A percentile compares a stretch with the other conserved stretches of the same genome.
Evolutionary conservation across 2,113 vertebrate species (phyloP).

Genomic region (Coturnix japonica): DNA sequence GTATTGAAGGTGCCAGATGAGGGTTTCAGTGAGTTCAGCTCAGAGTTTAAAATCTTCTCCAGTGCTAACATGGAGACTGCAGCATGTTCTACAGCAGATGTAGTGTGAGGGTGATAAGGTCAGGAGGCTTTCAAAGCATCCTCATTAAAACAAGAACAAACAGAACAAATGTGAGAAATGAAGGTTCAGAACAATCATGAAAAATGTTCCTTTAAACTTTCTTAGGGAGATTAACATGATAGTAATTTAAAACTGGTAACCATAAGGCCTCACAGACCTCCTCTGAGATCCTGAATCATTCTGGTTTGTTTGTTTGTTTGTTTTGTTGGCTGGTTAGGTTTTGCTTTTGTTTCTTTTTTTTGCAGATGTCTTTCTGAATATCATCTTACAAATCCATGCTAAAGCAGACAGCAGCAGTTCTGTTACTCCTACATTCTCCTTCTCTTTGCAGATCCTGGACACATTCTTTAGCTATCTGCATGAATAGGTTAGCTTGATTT

Average conservation of each 20-base stretch:
- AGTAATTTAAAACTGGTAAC: neutral
- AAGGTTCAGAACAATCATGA: neutral
- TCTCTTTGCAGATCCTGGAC: neutral
- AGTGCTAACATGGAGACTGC: neutral
- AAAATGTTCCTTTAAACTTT: neutral
- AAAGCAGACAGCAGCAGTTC: neutral
- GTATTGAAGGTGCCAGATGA: neutral
- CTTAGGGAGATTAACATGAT: neutral
- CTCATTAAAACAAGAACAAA: neutral
- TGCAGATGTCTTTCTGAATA: neutral
- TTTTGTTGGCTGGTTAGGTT: neutral
- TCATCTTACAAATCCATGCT: neutral
- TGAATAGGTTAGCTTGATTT: conserved; percentile 1
- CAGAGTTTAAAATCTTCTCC: neutral
- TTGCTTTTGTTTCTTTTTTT: neutral
- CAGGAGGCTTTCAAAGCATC: neutral
- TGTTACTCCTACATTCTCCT: neutral
- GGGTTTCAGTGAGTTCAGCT: neutral
- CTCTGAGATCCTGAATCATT: neutral
- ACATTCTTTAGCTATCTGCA: neutral
- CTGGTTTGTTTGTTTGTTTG: neutral
- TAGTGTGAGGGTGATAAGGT: neutral
- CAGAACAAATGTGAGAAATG: neutral
- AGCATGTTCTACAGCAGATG: neutral
- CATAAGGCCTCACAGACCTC: neutral